These are phyloP conservation scores for Sturnira hondurensis DNA, from an alignment of 2,113 vertebrate genomes.

Conservation along the genomic window DNA sequence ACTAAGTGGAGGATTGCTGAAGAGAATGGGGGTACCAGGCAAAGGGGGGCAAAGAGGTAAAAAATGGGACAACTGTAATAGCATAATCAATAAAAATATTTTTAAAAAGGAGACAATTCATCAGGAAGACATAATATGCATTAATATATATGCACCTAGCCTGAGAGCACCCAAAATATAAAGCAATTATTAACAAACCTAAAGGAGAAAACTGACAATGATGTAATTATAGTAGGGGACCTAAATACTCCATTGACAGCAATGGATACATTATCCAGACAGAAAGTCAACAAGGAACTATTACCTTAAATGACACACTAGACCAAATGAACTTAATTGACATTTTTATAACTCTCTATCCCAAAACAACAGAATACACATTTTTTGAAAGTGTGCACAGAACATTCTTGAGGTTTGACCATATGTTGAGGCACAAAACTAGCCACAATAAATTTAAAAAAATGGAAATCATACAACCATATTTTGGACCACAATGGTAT, in stretches of 20 bases:
- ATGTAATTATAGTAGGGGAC: not conserved
- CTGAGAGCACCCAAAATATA: not conserved
- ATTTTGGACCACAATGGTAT: not conserved
- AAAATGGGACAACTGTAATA: no score
- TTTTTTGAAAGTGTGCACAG: not conserved
- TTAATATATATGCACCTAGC: not conserved
- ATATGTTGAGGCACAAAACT: not conserved
- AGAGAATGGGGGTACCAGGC: no score
- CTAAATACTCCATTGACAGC: not conserved
- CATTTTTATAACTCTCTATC: not conserved
- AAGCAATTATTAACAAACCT: not conserved
- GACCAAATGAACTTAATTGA: not conserved
- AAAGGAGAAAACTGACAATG: not conserved
- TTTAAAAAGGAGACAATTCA: not conserved
- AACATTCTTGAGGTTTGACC: not conserved
- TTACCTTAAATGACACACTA: not conserved
- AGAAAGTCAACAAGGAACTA: no score
- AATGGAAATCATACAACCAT: not conserved
- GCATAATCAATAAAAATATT: no score
- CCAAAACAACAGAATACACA: not conserved
- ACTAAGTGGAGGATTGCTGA: no score
- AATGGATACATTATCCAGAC: not conserved
- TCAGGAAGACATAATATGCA: not conserved
- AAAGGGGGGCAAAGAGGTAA: no score
- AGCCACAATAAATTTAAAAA: not conserved